These are phyloP conservation scores for Hydriomena furcata DNA, from an alignment of 2,888 invertebrate genomes.

Conservation along the genomic window DNA sequence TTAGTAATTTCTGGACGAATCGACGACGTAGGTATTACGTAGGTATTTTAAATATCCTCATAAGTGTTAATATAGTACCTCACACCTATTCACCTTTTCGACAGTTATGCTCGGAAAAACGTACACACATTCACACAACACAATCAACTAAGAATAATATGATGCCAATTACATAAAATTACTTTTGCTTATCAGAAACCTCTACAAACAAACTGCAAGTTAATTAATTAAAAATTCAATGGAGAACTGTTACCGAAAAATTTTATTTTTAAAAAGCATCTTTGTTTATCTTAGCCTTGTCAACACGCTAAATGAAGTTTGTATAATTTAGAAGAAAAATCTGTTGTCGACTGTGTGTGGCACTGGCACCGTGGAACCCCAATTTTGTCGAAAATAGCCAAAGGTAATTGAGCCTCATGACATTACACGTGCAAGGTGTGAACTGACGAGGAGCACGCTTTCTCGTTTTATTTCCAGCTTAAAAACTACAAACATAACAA, in stretches of 20 bases:
- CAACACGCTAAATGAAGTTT: constrained; percentile 30
- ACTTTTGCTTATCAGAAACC: too few species aligned
- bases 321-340: constrained; percentile 40
- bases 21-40: too few species aligned
- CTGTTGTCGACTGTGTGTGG: constrained; percentile 33
- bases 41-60: too few species aligned
- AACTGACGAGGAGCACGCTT: constrained; percentile 66
- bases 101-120: too few species aligned
- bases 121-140: too few species aligned
- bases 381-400: constrained; percentile 60
- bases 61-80: too few species aligned
- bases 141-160: too few species aligned
- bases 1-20: background rate
- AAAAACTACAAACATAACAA: constrained; percentile 61
- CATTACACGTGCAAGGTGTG: constrained; percentile 76
- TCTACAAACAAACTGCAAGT: too few species aligned
- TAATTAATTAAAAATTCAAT: too few species aligned
- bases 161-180: too few species aligned
- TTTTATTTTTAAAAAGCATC: constrained; percentile 13
- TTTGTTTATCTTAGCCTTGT: constrained; percentile 28
- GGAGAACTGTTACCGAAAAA: too few species aligned
- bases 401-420: constrained; percentile 71
- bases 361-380: constrained; percentile 35
- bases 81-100: too few species aligned
- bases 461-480: constrained; percentile 66